These are phyloP conservation scores for Percopsis transmontana DNA, from an alignment of 2,113 vertebrate genomes.

Conservation along the genomic window DNA sequence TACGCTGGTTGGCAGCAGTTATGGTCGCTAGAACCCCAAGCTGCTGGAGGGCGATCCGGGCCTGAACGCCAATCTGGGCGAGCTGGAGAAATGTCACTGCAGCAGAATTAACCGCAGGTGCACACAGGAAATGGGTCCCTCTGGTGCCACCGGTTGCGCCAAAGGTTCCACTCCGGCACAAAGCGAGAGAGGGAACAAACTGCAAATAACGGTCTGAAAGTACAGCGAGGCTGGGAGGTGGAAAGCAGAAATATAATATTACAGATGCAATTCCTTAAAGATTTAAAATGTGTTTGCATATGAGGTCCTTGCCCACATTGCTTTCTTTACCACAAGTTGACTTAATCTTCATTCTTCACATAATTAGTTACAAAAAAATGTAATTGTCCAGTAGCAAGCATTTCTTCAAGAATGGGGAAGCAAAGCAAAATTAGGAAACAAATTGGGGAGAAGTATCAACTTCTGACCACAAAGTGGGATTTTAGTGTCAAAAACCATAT, in stretches of 20 bases:
- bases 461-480: no score
- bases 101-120: conserved; percentile 73
- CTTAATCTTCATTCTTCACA: no score
- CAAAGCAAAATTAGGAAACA: no score
- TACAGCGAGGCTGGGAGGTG: conserved; percentile 94
- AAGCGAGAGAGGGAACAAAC: conserved; percentile 62
- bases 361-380: no score
- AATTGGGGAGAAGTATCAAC: no score
- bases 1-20: conserved; percentile 24
- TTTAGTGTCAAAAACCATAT: no score
- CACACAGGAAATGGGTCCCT: conserved; percentile 81
- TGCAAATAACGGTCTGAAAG: conserved; percentile 89
- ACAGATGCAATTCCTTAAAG: conserved; percentile 49
- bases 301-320: no score
- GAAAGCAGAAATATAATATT: conserved; percentile 81
- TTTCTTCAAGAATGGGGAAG: no score
- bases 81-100: conserved; percentile 77
- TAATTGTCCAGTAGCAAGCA: no score
- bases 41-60: conserved; percentile 82
- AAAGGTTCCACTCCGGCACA: conserved; percentile 77
- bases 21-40: conserved; percentile 72
- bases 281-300: background rate
- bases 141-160: conserved; percentile 79
- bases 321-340: no score
- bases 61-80: conserved; percentile 84